Base-by-base conservation (phyloP, 2,113 vertebrate species). In the Verasper variegatus region DNA sequence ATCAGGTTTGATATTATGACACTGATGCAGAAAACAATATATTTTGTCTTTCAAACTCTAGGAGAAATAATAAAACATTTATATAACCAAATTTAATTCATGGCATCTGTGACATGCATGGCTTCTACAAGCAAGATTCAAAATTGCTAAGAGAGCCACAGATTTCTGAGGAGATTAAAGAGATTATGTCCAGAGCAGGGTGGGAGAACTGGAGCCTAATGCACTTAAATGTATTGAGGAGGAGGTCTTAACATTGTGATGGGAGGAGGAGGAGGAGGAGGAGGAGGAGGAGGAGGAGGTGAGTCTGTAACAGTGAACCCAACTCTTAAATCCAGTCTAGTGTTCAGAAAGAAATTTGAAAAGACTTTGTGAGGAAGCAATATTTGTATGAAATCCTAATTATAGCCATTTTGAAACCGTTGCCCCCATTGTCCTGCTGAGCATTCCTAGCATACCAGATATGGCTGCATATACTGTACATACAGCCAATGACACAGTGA, bases 151-250 rank as follows among this genome's bases (percentile, higher is more conserved):
- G 56, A 68, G 11, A 54, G 55, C 65, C 54, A 37, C 65, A 57
- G 62, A 80, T 82, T 76, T 87, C 42, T 78, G 20, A 51, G 21
- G 61, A 64, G 82, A 89, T 89, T 86, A 78, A 51, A 74, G 77
- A 63, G 75, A 85, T 87, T 87, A 86, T 81, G 20, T 71, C 18
- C 21, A 65, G 63, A 63, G 66, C 59, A 71, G 69, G 76, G 70
- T 76, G 72, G 72, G 70, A 80, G 80, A 81, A 68, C 35, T 79
- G 60, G 64, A 78, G 51, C n/a, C 61, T 68, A 61, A 79, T 76
- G 71, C 60, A 31, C 68, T 80, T 68, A 13, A 69, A 69, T 9
- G 58, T 77, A 65, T 35, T 73, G 23, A 68, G 27, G 26, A 63
- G 57, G 57, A 20, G 65, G 15, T 82, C 27, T 71, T 65, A 42